Conservation (phyloP, 2,888 invertebrate genomes). For the Phania funesta region DNA sequence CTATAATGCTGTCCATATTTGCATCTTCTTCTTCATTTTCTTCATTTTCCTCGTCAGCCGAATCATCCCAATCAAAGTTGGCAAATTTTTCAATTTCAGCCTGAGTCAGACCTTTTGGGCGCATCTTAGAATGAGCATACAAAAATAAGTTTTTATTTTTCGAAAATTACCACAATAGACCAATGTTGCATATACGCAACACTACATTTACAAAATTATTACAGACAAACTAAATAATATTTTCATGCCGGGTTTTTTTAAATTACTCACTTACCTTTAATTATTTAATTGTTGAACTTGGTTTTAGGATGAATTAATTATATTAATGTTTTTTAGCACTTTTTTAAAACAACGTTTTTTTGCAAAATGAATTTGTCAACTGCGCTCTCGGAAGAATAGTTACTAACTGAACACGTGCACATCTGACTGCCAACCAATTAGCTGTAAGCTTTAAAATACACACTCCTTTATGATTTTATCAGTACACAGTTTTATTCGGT, state of each 20-base stretch:
- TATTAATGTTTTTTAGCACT: conserved; percentile 56
- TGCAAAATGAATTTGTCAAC: conserved; percentile 50
- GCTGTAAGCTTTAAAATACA: too few relatives aligned
- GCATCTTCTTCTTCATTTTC: too few relatives aligned
- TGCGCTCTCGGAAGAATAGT: too few relatives aligned
- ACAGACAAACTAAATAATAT: conserved; percentile 58
- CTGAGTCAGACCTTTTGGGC: too few relatives aligned
- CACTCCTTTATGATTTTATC: too few relatives aligned
- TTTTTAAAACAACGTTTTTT: conserved; percentile 59
- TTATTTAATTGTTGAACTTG: conserved; percentile 43
- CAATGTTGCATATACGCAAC: conserved; percentile 66
- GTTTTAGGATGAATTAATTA: conserved; percentile 50
- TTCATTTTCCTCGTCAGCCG: conserved; percentile 59
- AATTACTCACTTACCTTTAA: conserved; percentile 57
- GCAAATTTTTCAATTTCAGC: too few relatives aligned
- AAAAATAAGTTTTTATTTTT: conserved; percentile 45
- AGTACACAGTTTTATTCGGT: too few relatives aligned
- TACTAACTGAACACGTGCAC: conserved; percentile 53
- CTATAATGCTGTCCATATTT: too few relatives aligned
- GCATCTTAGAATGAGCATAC: too few relatives aligned
- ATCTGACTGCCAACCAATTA: conserved; percentile 46
- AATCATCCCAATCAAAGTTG: too few relatives aligned
- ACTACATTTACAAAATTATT: conserved; percentile 60
- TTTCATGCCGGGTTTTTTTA: conserved; percentile 30
- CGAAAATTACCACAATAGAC: conserved; percentile 55